These are phyloP conservation scores for Calosoma granatense DNA, from an alignment of 1,140 invertebrate genomes.

Conservation along the genomic window DNA sequence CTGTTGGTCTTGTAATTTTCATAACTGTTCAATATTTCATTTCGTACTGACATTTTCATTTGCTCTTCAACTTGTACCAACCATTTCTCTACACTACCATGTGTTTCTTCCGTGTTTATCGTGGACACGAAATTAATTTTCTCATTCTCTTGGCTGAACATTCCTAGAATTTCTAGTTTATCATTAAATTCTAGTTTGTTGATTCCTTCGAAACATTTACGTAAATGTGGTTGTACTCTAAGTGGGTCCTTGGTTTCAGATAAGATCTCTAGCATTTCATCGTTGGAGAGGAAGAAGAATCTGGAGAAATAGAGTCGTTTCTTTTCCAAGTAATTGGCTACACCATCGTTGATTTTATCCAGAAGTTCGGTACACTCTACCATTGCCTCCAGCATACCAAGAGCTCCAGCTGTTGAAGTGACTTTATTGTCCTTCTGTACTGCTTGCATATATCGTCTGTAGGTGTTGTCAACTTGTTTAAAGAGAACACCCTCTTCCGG, in stretches of 20 bases:
- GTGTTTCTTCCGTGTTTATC: conserved; percentile 68
- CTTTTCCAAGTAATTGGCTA: conserved; percentile 84
- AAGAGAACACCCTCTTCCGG: conserved; percentile 80
- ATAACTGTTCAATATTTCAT: conserved; percentile 61
- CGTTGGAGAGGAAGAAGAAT: conserved; percentile 93
- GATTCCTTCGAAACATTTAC: conserved; percentile 86
- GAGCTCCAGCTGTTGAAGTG: conserved; percentile 57
- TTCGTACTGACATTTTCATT: conserved; percentile 62
- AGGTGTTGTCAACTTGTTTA: conserved; percentile 63
- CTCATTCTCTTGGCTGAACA: conserved; percentile 80
- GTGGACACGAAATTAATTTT: conserved; percentile 55
- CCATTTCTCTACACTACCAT: conserved; percentile 90
- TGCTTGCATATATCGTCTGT: conserved; percentile 66
- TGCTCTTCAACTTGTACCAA: conserved; percentile 73
- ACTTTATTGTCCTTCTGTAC: conserved; percentile 64
- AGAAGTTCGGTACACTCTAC: conserved; percentile 60
- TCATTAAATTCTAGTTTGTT: conserved; percentile 60
- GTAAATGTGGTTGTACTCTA: conserved; percentile 81
- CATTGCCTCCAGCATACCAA: conserved; percentile 65
- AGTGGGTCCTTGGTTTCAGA: conserved; percentile 84
- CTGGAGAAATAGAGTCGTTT: conserved; percentile 84
- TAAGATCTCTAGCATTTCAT: conserved; percentile 90
- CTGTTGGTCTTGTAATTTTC: conserved; percentile 53
- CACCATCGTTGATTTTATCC: conserved; percentile 75
- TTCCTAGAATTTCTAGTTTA: conserved; percentile 69